A percentile compares a stretch with the other conserved stretches of the same genome.
Conservation (phyloP, 2,797 vertebrate genomes). For the Danio aesculapii region DNA sequence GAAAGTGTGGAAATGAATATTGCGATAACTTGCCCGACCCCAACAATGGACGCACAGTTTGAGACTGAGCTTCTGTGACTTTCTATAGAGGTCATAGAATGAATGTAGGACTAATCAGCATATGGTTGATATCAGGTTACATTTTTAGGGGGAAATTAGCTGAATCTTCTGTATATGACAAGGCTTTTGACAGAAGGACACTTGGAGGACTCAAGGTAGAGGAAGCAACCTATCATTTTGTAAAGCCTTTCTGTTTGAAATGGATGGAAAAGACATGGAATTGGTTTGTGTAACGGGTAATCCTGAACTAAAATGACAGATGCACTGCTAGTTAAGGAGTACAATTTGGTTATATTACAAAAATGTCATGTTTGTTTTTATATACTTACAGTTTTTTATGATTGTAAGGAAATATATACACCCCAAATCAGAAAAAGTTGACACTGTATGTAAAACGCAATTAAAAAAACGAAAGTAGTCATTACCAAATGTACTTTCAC, state of each 20-base stretch:
- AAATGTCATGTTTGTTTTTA: too few species aligned
- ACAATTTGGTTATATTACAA: too few species aligned
- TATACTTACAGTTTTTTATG: too few species aligned
- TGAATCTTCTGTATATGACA: not conserved
- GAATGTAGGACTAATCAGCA: constrained; percentile 16
- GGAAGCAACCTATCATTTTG: not conserved
- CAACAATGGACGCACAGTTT: constrained; percentile 36
- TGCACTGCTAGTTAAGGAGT: not conserved
- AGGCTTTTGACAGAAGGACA: not conserved
- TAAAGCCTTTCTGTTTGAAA: not conserved
- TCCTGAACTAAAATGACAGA: not conserved
- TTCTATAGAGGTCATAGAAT: constrained; percentile 16
- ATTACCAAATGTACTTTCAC: too few species aligned
- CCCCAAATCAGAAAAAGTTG: too few species aligned
- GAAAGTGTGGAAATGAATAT: not conserved
- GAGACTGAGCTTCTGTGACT: not conserved
- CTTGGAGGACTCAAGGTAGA: constrained; percentile 24
- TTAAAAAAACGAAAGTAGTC: too few species aligned
- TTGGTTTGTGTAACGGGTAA: not conserved
- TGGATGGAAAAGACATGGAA: not conserved
- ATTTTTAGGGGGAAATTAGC: not conserved
- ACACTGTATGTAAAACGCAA: too few species aligned
- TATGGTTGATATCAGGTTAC: constrained; percentile 30
- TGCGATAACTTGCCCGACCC: not conserved
- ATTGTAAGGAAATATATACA: too few species aligned